A percentile compares a stretch with the other conserved stretches of the same genome.
These are phyloP conservation scores for Muscicapa adusta DNA, from an alignment of 2,113 vertebrate species.

Conservation along the genomic window DNA sequence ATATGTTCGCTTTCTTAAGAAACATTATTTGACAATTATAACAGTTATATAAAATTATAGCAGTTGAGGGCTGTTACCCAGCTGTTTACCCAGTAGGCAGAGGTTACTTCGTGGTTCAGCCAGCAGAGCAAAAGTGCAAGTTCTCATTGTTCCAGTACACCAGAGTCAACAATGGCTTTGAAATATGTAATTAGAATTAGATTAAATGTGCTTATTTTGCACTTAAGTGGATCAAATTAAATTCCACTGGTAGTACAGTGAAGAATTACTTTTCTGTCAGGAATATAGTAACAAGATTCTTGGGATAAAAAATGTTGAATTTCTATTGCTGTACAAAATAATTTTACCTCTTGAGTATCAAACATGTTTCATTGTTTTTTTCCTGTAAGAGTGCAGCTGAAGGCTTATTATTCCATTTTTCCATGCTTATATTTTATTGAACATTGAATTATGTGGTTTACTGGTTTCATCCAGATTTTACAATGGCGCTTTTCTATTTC, in stretches of 20 bases:
- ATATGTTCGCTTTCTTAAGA: neutral
- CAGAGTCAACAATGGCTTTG: neutral
- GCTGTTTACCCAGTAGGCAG: neutral
- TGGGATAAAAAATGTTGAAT: neutral
- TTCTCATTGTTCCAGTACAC: neutral
- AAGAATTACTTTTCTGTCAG: neutral
- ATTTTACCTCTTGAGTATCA: neutral
- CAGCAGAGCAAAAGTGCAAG: neutral
- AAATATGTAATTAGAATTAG: neutral
- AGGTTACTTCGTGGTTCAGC: neutral
- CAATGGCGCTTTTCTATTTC: neutral
- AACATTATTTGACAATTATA: neutral
- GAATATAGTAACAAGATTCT: neutral
- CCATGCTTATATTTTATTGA: neutral
- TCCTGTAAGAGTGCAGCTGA: neutral
- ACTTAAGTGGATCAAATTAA: neutral
- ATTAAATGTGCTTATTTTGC: neutral
- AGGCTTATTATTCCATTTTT: neutral
- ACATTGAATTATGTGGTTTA: neutral
- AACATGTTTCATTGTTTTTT: neutral
- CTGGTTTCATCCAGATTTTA: neutral
- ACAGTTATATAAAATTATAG: neutral
- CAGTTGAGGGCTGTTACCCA: neutral
- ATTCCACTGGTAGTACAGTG: neutral
- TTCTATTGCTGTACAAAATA: neutral